Conservation (phyloP, 2,888 invertebrate species). For the Callimorpha dominula region DNA sequence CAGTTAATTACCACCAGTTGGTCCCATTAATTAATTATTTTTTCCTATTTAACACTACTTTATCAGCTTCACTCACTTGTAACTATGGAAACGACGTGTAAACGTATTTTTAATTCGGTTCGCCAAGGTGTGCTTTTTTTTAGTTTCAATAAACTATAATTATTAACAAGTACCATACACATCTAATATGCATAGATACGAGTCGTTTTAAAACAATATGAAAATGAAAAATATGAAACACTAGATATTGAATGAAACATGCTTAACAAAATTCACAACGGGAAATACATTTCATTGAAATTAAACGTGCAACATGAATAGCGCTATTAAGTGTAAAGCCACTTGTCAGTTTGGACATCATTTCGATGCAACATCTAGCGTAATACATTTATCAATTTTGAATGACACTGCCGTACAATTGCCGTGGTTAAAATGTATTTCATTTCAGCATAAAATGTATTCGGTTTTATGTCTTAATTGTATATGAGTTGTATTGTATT, state of each 20-base stretch:
- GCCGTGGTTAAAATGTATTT: slow-evolving; percentile 3
- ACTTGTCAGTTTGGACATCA: slow-evolving; percentile 28
- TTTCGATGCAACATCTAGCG: slow-evolving; percentile 30
- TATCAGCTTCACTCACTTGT: too few species aligned
- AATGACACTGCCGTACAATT: slow-evolving; percentile 4
- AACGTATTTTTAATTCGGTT: too few species aligned
- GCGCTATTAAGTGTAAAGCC: slow-evolving; percentile 27
- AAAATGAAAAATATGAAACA: too few species aligned
- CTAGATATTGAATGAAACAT: not conserved
- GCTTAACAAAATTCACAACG: not conserved
- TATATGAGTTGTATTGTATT: too few species aligned
- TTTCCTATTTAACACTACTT: not conserved
- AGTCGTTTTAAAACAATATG: not conserved
- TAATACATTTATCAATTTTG: slow-evolving; percentile 31
- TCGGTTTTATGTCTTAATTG: not conserved
- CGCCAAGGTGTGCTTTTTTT: too few species aligned
- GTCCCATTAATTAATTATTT: not conserved
- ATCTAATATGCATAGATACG: too few species aligned
- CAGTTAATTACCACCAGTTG: not conserved
- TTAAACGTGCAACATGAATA: slow-evolving; percentile 17
- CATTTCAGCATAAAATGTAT: not conserved
- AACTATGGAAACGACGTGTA: too few species aligned
- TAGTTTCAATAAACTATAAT: too few species aligned
- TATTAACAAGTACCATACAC: too few species aligned
- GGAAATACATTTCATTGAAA: slow-evolving; percentile 12